Evolutionary conservation across 2,888 invertebrate genomes (phyloP).

Genomic region (Alloscopus bannaensis): DNA sequence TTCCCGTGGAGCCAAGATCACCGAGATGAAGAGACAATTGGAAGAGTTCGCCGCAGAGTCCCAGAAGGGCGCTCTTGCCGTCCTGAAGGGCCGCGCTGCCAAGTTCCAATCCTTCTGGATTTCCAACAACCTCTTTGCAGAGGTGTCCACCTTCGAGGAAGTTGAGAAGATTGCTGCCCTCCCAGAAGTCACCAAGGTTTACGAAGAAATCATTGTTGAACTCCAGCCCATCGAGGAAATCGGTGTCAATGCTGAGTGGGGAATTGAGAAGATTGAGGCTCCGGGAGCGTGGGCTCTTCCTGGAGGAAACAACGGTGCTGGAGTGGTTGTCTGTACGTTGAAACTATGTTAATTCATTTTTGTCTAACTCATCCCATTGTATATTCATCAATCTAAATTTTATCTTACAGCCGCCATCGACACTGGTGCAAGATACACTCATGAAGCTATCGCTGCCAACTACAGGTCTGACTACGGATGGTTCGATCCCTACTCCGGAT

Average conservation of each 20-base stretch:
- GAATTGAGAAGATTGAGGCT: conserved; percentile 42
- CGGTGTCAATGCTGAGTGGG: conserved; percentile 22
- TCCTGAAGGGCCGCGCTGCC: neutral
- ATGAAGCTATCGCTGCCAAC: conserved; percentile 27
- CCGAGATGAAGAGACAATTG: neutral
- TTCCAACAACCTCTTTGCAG: conserved; percentile 38
- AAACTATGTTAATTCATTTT: neutral
- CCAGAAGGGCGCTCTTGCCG: conserved; percentile 4
- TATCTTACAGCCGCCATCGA: conserved; percentile 25
- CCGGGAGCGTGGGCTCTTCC: conserved; percentile 41
- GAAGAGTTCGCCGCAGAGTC: neutral
- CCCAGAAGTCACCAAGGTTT: conserved; percentile 22
- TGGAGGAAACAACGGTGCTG: conserved; percentile 55
- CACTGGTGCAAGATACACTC: conserved; percentile 38
- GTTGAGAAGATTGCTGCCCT: conserved; percentile 21
- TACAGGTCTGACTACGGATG: conserved; percentile 35
- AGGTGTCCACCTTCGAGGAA: conserved; percentile 6
- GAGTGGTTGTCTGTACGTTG: conserved; percentile 19
- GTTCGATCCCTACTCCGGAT: conserved; percentile 45
- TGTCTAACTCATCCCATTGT: neutral
- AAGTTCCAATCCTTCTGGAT: conserved; percentile 25
- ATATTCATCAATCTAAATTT: conserved; percentile 5
- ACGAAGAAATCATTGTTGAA: conserved; percentile 17
- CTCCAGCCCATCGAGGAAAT: neutral
- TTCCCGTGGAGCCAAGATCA: conserved; percentile 13